Evolutionary conservation across 2,113 vertebrate genomes (phyloP).

Genomic region (Sylvietta virens): DNA sequence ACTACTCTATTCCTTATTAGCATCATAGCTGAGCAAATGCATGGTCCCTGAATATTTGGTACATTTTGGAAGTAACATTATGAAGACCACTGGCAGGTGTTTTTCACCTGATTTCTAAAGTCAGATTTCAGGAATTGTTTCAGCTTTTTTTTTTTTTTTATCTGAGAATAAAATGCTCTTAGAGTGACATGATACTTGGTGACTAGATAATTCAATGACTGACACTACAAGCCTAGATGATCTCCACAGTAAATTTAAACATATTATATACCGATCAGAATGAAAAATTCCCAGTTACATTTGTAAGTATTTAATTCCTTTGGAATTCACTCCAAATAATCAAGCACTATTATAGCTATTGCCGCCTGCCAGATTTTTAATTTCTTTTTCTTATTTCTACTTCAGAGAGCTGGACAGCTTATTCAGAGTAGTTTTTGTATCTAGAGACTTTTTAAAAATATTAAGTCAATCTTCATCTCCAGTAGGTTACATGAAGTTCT

Average conservation of each 20-base stretch:
- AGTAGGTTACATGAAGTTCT: neutral
- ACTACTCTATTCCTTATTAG: neutral
- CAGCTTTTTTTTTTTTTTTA: neutral
- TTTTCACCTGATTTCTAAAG: neutral
- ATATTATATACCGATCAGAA: neutral
- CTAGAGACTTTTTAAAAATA: neutral
- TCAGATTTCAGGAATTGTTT: neutral
- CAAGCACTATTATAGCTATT: neutral
- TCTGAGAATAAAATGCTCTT: neutral
- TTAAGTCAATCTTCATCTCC: neutral
- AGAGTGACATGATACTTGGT: neutral
- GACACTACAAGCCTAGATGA: neutral
- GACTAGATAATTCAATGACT: neutral
- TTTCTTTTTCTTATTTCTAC: neutral
- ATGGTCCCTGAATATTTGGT: neutral
- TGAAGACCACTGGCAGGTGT: neutral
- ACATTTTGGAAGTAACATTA: neutral
- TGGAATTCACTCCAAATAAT: constrained; percentile 7
- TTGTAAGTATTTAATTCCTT: neutral
- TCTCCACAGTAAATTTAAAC: neutral
- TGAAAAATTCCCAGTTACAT: neutral
- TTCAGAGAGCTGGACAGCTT: neutral
- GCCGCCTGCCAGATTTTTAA: neutral
- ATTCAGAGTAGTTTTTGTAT: neutral
- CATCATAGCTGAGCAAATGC: neutral